phyloP scores from a whole-genome alignment of 2,113 vertebrate genomes.

The Dipodomys stephensi region DNA sequence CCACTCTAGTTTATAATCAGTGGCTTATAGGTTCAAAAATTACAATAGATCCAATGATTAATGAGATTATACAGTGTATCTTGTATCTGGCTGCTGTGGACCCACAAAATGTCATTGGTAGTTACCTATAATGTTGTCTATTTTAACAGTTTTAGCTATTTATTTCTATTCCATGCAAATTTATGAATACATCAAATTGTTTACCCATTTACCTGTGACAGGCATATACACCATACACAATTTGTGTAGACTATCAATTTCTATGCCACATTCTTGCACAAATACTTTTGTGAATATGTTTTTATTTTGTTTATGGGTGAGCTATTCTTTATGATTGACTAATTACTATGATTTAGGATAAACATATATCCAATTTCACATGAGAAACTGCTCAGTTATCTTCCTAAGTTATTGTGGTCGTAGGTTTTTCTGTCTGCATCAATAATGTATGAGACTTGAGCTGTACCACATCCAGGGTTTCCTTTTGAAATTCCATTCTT shows the following conservation, averaged over 20 bases:
- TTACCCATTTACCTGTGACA: not conserved
- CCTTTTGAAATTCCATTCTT: not conserved
- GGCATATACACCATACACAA: not conserved
- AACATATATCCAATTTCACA: not conserved
- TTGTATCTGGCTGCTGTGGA: not conserved
- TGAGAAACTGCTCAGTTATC: slow-evolving; percentile 32
- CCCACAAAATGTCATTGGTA: not conserved
- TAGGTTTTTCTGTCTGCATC: not conserved
- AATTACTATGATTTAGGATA: not conserved
- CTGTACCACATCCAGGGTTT: not conserved
- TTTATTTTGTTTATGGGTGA: slow-evolving; percentile 19
- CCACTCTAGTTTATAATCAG: not conserved
- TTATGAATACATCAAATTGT: not conserved
- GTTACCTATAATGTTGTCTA: not conserved
- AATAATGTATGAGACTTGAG: not conserved
- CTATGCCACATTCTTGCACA: not conserved
- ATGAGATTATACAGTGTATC: not conserved
- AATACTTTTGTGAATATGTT: not conserved
- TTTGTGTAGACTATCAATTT: slow-evolving; percentile 5
- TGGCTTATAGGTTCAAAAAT: not conserved
- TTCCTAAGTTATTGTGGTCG: not conserved
- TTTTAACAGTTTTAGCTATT: not conserved
- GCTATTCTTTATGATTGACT: not conserved
- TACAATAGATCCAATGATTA: not conserved
- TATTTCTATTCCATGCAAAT: not conserved